Percentiles rank a stretch among this genome's conserved stretches.
Conservation (phyloP, 2,888 invertebrate species). For the Aspidiotus destructor region DNA sequence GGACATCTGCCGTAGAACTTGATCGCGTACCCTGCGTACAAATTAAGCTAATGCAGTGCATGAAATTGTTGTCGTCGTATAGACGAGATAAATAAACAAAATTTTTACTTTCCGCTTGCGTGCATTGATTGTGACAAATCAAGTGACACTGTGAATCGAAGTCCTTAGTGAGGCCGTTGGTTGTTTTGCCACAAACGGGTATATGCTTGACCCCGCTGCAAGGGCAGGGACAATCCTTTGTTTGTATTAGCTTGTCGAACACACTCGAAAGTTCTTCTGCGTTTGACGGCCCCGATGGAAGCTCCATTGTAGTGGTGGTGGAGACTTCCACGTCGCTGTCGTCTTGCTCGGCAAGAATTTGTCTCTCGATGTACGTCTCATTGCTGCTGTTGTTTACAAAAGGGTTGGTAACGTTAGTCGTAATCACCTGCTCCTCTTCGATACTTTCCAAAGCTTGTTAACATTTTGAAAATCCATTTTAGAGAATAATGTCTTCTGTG, state of each 20-base stretch:
- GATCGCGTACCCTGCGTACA: constrained; percentile 30
- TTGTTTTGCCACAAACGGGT: constrained; percentile 33
- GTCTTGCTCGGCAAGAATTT: neutral
- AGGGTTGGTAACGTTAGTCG: too few relatives aligned
- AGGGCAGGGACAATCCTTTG: constrained; percentile 24
- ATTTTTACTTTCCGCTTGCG: constrained; percentile 24
- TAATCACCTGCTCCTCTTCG: constrained; percentile 8
- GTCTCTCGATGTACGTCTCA: constrained; percentile 16
- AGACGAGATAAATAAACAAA: neutral
- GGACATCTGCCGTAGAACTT: constrained; percentile 29
- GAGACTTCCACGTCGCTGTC: neutral
- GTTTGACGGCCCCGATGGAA: too few relatives aligned
- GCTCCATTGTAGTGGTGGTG: too few relatives aligned
- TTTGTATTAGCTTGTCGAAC: constrained; percentile 7
- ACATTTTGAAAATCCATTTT: neutral
- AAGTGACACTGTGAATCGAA: constrained; percentile 34
- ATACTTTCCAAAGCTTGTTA: constrained; percentile 13
- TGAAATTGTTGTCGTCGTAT: too few relatives aligned
- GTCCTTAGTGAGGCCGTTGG: constrained; percentile 26
- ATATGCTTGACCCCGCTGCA: constrained; percentile 19
- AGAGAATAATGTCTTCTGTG: neutral
- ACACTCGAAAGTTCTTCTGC: neutral
- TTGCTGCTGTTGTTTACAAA: neutral
- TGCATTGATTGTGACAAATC: constrained; percentile 34
- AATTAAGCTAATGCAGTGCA: neutral